Conservation (phyloP, 2,113 vertebrate genomes). For the Microcebus jonahi region DNA sequence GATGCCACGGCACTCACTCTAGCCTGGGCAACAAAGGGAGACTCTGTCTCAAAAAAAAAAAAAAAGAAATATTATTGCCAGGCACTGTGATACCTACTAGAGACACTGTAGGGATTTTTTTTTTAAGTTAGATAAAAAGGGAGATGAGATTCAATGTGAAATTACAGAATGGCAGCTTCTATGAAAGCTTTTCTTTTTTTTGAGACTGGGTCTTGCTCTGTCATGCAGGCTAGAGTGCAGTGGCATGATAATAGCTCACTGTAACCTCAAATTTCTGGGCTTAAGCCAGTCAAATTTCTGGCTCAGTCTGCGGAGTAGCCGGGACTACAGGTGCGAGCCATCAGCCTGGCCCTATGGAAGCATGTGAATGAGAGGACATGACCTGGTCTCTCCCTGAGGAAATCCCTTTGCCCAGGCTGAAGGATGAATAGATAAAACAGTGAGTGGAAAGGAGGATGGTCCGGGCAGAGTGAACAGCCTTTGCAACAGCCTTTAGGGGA, state of each 20-base stretch:
- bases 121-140: neutral
- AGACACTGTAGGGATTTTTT: neutral
- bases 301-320: neutral
- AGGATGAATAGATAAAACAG: neutral
- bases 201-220: neutral
- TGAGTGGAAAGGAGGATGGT: neutral
- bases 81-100: neutral
- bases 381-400: neutral
- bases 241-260: too few species aligned
- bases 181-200: neutral
- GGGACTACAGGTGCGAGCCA: neutral
- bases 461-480: neutral
- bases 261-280: neutral
- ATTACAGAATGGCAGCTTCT: neutral
- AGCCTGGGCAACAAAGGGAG: too few species aligned
- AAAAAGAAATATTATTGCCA: neutral
- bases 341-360: neutral
- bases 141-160: neutral
- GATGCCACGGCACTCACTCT: too few species aligned
- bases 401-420: neutral
- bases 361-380: neutral
- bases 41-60: too few species aligned
- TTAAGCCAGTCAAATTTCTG: neutral
- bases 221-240: neutral
- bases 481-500: neutral